Evolutionary conservation across 2,888 invertebrate genomes (phyloP), one percentile per base, ranked within the genome.

Genomic region (Encarsia formosa): DNA sequence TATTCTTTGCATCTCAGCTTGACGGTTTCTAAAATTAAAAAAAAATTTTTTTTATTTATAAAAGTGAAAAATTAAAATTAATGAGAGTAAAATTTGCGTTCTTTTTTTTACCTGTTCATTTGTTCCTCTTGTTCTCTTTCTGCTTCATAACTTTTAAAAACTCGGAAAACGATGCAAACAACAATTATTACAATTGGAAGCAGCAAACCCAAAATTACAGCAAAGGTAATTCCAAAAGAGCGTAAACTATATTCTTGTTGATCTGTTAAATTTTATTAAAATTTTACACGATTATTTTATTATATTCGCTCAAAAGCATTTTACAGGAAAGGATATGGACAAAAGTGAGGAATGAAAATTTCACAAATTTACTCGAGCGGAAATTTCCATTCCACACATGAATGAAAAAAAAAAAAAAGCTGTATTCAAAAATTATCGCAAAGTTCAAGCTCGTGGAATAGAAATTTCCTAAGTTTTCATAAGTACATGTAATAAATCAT

Each of bases 161-260:
- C 73, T 61, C 81, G 80, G 74, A 81, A 84, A 22, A 79, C 85
- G 42, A 82, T 70, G 67, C 86, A 86, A 61, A 88, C 79, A 46
- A 89, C 77, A 29, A 85, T 72, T 59, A 91, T 75, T 39, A 88
- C 65, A 59, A 90, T 78, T 19, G 91, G 90, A 64, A 91, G 76
- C 73, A 92, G 77, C 56, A 90, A 81, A 31, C 85, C 84, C 59
- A 88, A 77, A 62, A 91, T 82, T 72, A 90, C 83, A 60, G 87
- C 89, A 69, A 86, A 81, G 5, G 91, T 87, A 19, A 86, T 77
- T 22, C 89, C 89, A 31, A 87, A 83, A 62, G 85, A 83, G 43
- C 88, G 81, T 1, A 87, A 80, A 20, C 86, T 84, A 73, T 87
- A 88, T 75, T 91, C 90, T 70, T 87, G 86, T 61, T 85, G 83